Conservation (phyloP, 2,888 invertebrate genomes). For the Drosophila mercatorum region DNA sequence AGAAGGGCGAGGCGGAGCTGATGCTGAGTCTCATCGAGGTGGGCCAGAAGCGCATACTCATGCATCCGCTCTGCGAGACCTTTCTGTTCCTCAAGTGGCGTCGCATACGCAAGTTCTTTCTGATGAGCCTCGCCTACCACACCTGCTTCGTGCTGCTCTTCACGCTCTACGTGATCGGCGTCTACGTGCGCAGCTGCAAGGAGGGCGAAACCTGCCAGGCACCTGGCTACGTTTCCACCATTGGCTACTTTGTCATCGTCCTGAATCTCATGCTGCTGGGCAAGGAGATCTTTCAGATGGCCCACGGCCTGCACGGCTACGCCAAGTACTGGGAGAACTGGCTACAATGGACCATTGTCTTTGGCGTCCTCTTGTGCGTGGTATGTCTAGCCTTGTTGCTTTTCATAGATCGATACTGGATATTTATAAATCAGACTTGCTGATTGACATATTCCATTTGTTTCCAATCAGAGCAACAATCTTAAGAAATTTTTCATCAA, state of each 20-base stretch:
- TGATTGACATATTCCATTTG: slow-evolving; percentile 2
- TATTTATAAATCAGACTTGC: neutral
- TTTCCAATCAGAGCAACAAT: neutral
- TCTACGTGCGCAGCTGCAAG: slow-evolving; percentile 82
- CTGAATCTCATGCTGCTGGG: slow-evolving; percentile 88
- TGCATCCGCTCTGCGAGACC: slow-evolving; percentile 94
- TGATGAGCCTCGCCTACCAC: slow-evolving; percentile 91
- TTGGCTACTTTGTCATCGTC: slow-evolving; percentile 87
- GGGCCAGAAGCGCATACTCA: slow-evolving; percentile 91
- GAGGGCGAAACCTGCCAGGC: slow-evolving; percentile 71
- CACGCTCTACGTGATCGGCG: slow-evolving; percentile 89
- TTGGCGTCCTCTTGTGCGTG: slow-evolving; percentile 89
- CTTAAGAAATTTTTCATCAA: neutral
- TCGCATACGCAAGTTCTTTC: slow-evolving; percentile 92
- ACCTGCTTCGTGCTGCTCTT: slow-evolving; percentile 90
- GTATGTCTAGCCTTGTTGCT: slow-evolving; percentile 75
- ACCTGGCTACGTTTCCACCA: slow-evolving; percentile 76
- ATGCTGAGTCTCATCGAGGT: slow-evolving; percentile 91
- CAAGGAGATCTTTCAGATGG: slow-evolving; percentile 90
- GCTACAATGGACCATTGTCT: slow-evolving; percentile 91
- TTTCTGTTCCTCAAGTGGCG: slow-evolving; percentile 94
- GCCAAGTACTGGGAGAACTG: slow-evolving; percentile 93
- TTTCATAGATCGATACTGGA: neutral
- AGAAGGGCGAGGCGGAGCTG: slow-evolving; percentile 89
- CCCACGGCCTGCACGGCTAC: slow-evolving; percentile 90